Conservation (phyloP, 2,113 vertebrate species). For the Calyptommatus sinebrachiatus region DNA sequence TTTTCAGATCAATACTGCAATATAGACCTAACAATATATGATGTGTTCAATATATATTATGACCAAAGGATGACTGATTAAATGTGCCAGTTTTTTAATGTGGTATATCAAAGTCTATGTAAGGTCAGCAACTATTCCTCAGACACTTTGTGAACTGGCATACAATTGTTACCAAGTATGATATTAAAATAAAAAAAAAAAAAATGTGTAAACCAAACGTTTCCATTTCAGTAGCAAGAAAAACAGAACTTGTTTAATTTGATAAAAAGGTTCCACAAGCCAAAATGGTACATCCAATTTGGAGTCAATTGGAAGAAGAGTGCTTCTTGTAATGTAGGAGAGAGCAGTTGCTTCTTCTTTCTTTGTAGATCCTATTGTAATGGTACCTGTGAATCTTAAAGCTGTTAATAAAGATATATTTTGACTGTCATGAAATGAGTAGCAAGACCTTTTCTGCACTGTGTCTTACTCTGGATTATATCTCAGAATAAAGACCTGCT, state of each 20-base stretch:
- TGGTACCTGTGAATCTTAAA: too few species aligned
- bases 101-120: background rate
- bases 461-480: too few species aligned
- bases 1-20: background rate
- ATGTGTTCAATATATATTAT: conserved; percentile 10
- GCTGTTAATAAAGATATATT: too few species aligned
- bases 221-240: background rate
- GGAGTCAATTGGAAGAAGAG: too few species aligned
- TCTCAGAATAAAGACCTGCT: too few species aligned
- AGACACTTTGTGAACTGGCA: background rate
- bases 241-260: background rate
- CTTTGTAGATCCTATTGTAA: too few species aligned
- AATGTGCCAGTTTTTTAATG: background rate
- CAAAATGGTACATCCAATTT: too few species aligned
- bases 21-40: background rate
- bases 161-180: background rate
- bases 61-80: conserved; percentile 6
- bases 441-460: too few species aligned
- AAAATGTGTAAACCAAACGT: too few species aligned
- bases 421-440: too few species aligned
- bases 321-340: too few species aligned
- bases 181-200: background rate
- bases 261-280: background rate
- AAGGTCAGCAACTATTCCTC: background rate
- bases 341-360: too few species aligned